These are phyloP conservation scores for Dendrolimus kikuchii DNA, from an alignment of 1,140 invertebrate species.

Conservation along the genomic window DNA sequence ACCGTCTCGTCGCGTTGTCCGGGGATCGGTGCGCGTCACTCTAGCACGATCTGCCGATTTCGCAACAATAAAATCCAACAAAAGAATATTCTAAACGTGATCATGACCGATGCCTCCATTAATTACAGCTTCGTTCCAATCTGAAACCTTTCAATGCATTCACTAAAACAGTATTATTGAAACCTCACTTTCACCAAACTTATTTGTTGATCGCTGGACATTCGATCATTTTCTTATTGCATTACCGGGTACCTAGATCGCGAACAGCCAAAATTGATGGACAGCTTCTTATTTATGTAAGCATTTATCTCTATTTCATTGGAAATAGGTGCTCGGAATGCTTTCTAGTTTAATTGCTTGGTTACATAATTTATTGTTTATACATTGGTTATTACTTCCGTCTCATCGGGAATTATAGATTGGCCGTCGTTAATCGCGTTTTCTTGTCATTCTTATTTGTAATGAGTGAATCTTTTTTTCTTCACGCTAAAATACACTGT, in stretches of 20 bases:
- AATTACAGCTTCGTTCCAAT: slow-evolving; percentile 35
- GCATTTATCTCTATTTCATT: slow-evolving; percentile 29
- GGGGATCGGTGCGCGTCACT: no score
- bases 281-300: slow-evolving; percentile 48
- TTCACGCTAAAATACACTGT: no score
- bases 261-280: slow-evolving; percentile 47
- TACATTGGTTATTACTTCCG: slow-evolving; percentile 12
- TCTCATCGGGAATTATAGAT: slow-evolving; percentile 9
- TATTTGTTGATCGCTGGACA: slow-evolving; percentile 31
- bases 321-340: slow-evolving; percentile 5
- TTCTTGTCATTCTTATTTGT: neutral
- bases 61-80: slow-evolving; percentile 11
- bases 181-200: slow-evolving; percentile 53
- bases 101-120: slow-evolving; percentile 35
- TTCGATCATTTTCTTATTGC: slow-evolving; percentile 36
- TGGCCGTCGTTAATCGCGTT: no score
- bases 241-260: slow-evolving; percentile 9
- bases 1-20: no score
- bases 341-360: slow-evolving; percentile 19
- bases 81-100: slow-evolving; percentile 12
- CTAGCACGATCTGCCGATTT: slow-evolving; percentile 18
- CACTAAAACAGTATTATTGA: slow-evolving; percentile 42
- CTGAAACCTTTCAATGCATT: slow-evolving; percentile 29
- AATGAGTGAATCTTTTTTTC: neutral
- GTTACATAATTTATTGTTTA: slow-evolving; percentile 18